These are phyloP conservation scores for Spheniscus mendiculus DNA, from an alignment of 2,113 vertebrate genomes.

Conservation along the genomic window DNA sequence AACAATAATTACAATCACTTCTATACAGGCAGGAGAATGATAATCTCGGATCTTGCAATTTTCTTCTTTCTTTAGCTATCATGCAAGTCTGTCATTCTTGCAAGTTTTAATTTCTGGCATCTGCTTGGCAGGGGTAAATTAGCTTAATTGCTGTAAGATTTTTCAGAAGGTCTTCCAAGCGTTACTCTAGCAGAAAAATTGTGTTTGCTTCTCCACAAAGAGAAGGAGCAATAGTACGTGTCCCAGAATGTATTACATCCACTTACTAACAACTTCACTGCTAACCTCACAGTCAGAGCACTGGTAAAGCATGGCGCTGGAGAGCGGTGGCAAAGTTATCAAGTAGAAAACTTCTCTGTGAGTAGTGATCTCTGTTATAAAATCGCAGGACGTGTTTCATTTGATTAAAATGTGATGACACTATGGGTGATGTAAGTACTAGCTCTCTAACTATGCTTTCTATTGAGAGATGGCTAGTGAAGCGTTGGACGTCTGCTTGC, in stretches of 20 bases:
- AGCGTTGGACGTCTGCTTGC: fast-evolving
- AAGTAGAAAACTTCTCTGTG: not conserved
- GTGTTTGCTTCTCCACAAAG: constrained; percentile 3
- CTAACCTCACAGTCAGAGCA: not conserved
- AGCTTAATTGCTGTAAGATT: constrained; percentile 54
- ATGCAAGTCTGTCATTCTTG: constrained; percentile 46
- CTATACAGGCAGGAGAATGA: constrained; percentile 47
- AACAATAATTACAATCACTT: constrained; percentile 66
- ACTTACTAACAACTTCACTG: not conserved
- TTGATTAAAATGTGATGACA: not conserved
- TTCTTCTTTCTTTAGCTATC: constrained; percentile 53
- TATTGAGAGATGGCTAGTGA: not conserved
- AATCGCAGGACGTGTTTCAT: fast-evolving
- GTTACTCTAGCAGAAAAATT: constrained; percentile 13
- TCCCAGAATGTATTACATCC: not conserved
- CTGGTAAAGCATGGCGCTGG: not conserved
- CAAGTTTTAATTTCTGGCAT: constrained; percentile 66
- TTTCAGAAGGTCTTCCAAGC: constrained; percentile 49
- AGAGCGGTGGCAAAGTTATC: fast-evolving
- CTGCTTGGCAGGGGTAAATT: constrained; percentile 51
- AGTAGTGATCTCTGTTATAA: not conserved
- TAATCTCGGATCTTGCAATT: constrained; percentile 57
- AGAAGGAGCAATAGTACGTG: not conserved
- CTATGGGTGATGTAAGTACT: not conserved
- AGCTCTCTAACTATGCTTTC: fast-evolving